A percentile compares a stretch with the other conserved stretches of the same genome.
Evolutionary conservation across 2,113 vertebrate species (phyloP).

Genomic region (Rhombomys opimus): DNA sequence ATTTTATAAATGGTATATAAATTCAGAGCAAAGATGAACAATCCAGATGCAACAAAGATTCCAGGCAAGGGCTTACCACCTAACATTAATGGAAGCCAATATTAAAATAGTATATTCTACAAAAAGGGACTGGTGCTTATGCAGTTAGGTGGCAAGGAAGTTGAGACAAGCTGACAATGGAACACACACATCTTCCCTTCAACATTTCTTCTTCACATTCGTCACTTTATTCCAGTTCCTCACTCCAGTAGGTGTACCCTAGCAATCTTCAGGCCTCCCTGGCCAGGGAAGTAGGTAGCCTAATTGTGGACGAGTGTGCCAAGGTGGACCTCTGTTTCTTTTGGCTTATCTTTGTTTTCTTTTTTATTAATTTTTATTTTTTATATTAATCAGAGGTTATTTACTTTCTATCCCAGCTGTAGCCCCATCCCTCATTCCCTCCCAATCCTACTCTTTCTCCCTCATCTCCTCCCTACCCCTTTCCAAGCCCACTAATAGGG

Average conservation of each 20-base stretch:
- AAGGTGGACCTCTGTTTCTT: background rate
- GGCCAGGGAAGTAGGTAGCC: no score
- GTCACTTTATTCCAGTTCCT: background rate
- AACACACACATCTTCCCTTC: background rate
- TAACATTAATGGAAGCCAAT: background rate
- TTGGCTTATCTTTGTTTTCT: no score
- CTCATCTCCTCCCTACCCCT: no score
- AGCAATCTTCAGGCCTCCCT: no score
- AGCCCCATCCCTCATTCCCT: no score
- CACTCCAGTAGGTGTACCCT: background rate
- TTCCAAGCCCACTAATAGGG: no score
- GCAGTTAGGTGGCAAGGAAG: background rate
- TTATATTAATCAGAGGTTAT: no score
- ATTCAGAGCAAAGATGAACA: background rate
- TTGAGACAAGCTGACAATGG: background rate
- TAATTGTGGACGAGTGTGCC: background rate
- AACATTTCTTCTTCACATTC: rapidly evolving
- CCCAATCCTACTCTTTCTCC: no score
- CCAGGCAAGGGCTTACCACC: background rate
- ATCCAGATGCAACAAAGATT: background rate
- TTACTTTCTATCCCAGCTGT: no score
- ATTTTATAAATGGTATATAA: background rate
- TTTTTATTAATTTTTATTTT: no score
- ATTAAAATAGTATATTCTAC: background rate
- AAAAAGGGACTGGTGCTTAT: background rate